Conservation (phyloP, 1,140 invertebrate species). For the Euura lappo region DNA sequence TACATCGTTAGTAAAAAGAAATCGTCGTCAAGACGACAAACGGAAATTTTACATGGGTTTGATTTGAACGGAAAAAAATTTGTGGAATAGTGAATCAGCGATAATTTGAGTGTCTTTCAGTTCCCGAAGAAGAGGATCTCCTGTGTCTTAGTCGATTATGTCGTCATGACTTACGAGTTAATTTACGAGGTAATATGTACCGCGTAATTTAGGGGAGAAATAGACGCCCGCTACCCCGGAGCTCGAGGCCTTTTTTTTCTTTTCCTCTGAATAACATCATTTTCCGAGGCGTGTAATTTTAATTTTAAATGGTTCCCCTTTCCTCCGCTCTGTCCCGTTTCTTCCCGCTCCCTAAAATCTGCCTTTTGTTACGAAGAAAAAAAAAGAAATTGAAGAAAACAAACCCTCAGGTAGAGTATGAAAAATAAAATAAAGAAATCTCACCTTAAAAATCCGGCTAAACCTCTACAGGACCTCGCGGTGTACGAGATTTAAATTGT, state of each 20-base stretch:
- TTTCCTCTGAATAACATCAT: background rate
- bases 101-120: too few species aligned
- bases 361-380: background rate
- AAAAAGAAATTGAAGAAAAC: background rate
- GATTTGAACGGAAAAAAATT: background rate
- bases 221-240: too few species aligned
- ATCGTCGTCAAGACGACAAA: background rate
- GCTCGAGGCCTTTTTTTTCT: too few species aligned
- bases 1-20: background rate
- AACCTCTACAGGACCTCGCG: too few species aligned
- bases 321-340: background rate
- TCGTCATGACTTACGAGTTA: too few species aligned
- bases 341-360: background rate
- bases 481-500: too few species aligned
- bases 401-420: background rate
- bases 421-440: background rate
- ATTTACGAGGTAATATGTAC: too few species aligned
- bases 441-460: background rate
- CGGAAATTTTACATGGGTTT: background rate
- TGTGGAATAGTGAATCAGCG: too few species aligned
- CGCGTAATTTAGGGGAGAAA: too few species aligned
- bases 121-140: too few species aligned
- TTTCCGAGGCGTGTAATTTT: background rate
- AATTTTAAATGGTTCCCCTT: background rate
- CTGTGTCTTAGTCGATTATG: too few species aligned